phyloP scores from a whole-genome alignment of 2,888 invertebrate species.

The Seladonia tumulorum region DNA sequence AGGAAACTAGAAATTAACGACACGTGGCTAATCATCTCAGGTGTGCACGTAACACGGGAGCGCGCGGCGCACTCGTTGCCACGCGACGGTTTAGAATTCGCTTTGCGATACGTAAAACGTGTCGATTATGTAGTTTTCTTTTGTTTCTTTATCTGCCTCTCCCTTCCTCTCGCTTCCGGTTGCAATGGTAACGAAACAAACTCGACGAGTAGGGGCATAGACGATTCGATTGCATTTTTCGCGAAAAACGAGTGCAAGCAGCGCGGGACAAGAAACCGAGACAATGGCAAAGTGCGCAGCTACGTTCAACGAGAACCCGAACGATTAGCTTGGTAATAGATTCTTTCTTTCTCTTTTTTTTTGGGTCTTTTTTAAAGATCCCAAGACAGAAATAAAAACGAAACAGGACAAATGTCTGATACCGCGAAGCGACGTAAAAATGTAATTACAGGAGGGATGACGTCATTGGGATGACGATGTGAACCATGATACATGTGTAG shows the following conservation, averaged over 20 bases:
- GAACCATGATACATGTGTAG: conserved; percentile 29
- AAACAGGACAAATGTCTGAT: conserved; percentile 17
- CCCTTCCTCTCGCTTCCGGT: conserved; percentile 10
- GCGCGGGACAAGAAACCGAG: neutral
- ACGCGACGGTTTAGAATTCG: neutral
- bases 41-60: conserved; percentile 12
- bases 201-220: neutral
- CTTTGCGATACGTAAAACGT: neutral
- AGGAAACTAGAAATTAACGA: conserved; percentile 36
- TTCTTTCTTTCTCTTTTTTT: neutral
- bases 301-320: conserved; percentile 22
- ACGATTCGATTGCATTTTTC: neutral
- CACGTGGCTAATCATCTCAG: conserved; percentile 51
- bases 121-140: conserved; percentile 24
- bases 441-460: conserved; percentile 60
- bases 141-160: neutral
- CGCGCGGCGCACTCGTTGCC: neutral
- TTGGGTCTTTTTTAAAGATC: neutral
- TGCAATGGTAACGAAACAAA: conserved; percentile 41
- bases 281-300: conserved; percentile 28
- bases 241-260: neutral
- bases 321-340: conserved; percentile 5
- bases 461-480: conserved; percentile 56
- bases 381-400: neutral
- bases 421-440: conserved; percentile 41